Base-by-base conservation (phyloP, 2,113 vertebrate genomes). In the Notarius lentiginosus region DNA sequence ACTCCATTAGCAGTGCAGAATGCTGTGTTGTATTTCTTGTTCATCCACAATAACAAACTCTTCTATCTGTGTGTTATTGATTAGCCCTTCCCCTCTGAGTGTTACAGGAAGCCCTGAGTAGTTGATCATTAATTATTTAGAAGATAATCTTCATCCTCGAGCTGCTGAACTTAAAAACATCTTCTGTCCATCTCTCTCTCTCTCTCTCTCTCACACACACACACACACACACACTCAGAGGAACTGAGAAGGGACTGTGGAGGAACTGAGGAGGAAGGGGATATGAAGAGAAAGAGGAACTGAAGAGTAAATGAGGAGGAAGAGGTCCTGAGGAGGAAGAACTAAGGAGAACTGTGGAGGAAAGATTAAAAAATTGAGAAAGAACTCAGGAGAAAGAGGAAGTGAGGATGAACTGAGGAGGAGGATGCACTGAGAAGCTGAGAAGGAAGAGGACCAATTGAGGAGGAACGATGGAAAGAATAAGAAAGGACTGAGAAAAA, bases 11-110 rank as follows among this genome's bases (percentile, higher is more conserved):
- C 79, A 80, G 30, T 61, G 79, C 79, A 60, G 9, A 80, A 80
- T 80, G 79, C 55, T 60, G 83, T 81, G 83, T 63, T 87, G 79
- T 87, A 41, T 60, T 80, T 80, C 41, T 41, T 60, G 79, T 60
- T 60, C 10, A 60, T 27, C n/a, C 55, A 41, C 27, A 60, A 41
- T 41, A 80, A 80, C 30, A 58, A 80, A 60, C 79, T 58, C n/a
- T 60, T 81, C 49, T 24, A 70, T 70, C 20, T 55, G 27, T 86
- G 84, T 82, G 53, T 60, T 60, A 72, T 53, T 82, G 58, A 77
- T 79, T 79, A 79, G 60, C 47, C 30, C 47, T 15, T 27, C 60
- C 12, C 47, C 47, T 47, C n/a, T 47, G n/a, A 66, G 84, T 66
- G 20, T 73, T 87, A 72, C 60, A 77, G 85, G 47, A 61, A 75